Base-by-base conservation (phyloP, 1,140 invertebrate genomes). In the Microvelia longipes region DNA sequence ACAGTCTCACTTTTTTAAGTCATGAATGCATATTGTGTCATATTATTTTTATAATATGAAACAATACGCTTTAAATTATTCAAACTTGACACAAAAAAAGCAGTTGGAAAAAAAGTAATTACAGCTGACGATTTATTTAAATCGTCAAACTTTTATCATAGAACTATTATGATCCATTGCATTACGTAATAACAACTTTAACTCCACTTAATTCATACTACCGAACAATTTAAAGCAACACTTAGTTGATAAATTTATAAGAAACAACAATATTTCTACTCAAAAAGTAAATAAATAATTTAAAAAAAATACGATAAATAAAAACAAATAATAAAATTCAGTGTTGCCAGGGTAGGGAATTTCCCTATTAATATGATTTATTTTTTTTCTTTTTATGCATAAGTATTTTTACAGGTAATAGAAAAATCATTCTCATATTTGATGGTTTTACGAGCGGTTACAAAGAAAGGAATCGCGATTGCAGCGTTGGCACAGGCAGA, bases 381-480 rank as follows among this genome's bases (percentile, higher is more conserved):
- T n/a, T 28, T 62, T 19, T 15, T 25, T 25, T 14, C 68, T 2
- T 2, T 11, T 63, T 14, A 27, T 2, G 1, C 61, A 26, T 62
- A 62, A 19, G 11, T 25, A 24, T 2, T 63, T 15, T 69, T 69
- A 19, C 68, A 69, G 68, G 68, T 69, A 24, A 15, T 69, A 2
- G 25, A 69, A 28, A 26, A 69, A 29, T 69, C 68, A 2, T 69
- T 69, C 27, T 50, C 35, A 2, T 63, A 62, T 25, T 63, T 69
- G 25, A 69, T 69, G 68, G 68, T 61, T 11, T 27, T 69, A 69
- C 2, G 68, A 69, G 68, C 68, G 14, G 60, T 69, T 26, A 67
- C 66, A 14, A 64, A 24, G 24, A 64, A 64, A 64, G 5, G 5
- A 11, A 15, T 13, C 15, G 2, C 5, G 25, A 64, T 64, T 5